A percentile compares a stretch with the other conserved stretches of the same genome.
Conservation (phyloP, 92 coral and sea anemone genomes). For the Anthopleura xanthogrammica region DNA sequence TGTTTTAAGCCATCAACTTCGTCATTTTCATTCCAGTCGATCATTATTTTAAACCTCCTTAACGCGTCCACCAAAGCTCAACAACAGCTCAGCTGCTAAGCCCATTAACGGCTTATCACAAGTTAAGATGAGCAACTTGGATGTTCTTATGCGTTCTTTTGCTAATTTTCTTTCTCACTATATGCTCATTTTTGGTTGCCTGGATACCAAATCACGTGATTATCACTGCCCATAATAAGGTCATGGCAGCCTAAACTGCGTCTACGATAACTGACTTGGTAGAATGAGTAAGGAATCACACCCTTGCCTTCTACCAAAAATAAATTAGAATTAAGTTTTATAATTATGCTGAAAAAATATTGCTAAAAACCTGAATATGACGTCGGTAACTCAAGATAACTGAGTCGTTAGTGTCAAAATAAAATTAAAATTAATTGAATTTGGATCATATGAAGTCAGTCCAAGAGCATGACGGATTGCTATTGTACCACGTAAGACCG, state of each 20-base stretch:
- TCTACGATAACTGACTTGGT: background rate
- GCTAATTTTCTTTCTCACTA: background rate
- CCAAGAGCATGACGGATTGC: background rate
- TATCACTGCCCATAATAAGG: too few species aligned
- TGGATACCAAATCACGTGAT: background rate
- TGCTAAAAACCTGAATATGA: background rate
- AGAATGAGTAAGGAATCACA: background rate
- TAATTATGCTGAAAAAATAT: too few species aligned
- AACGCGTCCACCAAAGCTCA: background rate
- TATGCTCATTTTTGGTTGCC: background rate
- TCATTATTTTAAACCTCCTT: background rate
- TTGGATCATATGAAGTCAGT: background rate
- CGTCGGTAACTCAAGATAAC: background rate
- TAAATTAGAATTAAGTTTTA: too few species aligned
- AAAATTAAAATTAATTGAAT: background rate
- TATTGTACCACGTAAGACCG: background rate
- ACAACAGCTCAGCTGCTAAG: background rate
- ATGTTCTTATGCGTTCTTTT: background rate
- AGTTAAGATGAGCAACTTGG: background rate
- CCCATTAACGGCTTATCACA: background rate
- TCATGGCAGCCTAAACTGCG: too few species aligned
- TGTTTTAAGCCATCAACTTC: background rate
- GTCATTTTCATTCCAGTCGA: background rate
- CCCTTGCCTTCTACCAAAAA: too few species aligned
- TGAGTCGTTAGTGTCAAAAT: background rate